Evolutionary conservation across 2,797 vertebrate genomes (phyloP).

Genomic region (Cichlasoma orientale): DNA sequence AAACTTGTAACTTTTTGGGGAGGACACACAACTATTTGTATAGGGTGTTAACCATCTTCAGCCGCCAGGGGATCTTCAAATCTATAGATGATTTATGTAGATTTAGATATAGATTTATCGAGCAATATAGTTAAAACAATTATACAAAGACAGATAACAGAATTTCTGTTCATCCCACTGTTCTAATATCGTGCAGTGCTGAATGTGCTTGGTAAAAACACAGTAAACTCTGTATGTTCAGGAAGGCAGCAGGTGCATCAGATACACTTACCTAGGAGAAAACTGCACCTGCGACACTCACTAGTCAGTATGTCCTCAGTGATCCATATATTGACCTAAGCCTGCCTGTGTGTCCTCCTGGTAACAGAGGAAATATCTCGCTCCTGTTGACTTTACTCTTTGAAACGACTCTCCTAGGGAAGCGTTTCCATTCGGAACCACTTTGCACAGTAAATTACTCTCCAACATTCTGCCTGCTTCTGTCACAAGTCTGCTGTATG

Average conservation of each 20-base stretch:
- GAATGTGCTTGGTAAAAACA: not conserved
- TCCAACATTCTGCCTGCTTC: not conserved
- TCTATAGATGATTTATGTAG: too few species aligned
- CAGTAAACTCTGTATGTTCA: not conserved
- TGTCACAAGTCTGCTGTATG: not conserved
- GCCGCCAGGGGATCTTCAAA: conserved; percentile 45
- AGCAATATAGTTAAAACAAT: too few species aligned
- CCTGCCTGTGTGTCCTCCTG: conserved; percentile 12
- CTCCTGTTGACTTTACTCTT: not conserved
- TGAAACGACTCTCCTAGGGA: not conserved
- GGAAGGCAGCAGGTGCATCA: conserved; percentile 30
- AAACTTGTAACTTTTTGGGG: not conserved
- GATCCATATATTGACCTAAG: conserved; percentile 40
- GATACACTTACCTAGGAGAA: conserved; percentile 23
- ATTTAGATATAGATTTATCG: too few species aligned
- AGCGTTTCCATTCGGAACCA: not conserved
- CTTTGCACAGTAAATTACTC: not conserved
- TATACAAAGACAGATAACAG: too few species aligned
- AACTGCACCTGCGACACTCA: conserved; percentile 17
- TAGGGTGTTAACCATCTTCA: conserved; percentile 6
- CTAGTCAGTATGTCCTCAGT: conserved; percentile 20
- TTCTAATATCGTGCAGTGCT: not conserved
- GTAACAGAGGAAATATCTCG: conserved; percentile 22
- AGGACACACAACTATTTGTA: not conserved
- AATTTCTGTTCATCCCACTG: not conserved